These are phyloP conservation scores for Drosophila obscura DNA, from an alignment of 1,140 invertebrate genomes.

Conservation along the genomic window DNA sequence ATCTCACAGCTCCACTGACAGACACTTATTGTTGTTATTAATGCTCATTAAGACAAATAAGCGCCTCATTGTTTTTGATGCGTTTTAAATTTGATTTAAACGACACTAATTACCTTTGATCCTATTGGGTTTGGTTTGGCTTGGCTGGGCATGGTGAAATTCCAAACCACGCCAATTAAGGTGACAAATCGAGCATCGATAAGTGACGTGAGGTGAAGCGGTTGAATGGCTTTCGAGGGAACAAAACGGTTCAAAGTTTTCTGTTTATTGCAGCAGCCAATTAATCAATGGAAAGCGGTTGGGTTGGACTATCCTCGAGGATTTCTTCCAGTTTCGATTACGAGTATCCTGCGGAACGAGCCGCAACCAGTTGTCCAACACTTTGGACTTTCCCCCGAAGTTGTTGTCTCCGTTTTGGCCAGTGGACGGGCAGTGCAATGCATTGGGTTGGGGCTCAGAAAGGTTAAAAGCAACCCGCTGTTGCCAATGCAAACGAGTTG, in stretches of 20 bases:
- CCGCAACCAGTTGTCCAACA: background rate
- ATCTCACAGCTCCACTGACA: constrained; percentile 56
- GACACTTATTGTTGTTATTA: constrained; percentile 57
- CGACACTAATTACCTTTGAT: constrained; percentile 68
- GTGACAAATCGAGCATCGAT: constrained; percentile 21
- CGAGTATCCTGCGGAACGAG: no score
- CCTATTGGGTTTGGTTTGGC: constrained; percentile 49
- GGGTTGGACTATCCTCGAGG: no score
- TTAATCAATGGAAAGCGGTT: no score
- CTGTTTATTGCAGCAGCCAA: no score
- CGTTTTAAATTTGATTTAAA: constrained; percentile 72
- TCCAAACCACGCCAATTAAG: constrained; percentile 49
- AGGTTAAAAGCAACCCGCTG: constrained; percentile 57
- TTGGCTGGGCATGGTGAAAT: constrained; percentile 16
- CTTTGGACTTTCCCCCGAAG: background rate
- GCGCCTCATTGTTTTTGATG: constrained; percentile 70
- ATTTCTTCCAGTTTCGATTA: no score
- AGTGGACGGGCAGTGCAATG: background rate
- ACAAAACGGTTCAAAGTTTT: no score
- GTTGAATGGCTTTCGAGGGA: constrained; percentile 31
- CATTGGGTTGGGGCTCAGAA: constrained; percentile 23
- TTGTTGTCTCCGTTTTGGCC: constrained; percentile 21
- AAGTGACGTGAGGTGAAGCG: constrained; percentile 2
- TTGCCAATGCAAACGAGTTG: constrained; percentile 63
- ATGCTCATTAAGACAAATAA: constrained; percentile 65